Evolutionary conservation across 2,113 vertebrate genomes (phyloP).

Genomic region (Ophthalmolycus amberensis): DNA sequence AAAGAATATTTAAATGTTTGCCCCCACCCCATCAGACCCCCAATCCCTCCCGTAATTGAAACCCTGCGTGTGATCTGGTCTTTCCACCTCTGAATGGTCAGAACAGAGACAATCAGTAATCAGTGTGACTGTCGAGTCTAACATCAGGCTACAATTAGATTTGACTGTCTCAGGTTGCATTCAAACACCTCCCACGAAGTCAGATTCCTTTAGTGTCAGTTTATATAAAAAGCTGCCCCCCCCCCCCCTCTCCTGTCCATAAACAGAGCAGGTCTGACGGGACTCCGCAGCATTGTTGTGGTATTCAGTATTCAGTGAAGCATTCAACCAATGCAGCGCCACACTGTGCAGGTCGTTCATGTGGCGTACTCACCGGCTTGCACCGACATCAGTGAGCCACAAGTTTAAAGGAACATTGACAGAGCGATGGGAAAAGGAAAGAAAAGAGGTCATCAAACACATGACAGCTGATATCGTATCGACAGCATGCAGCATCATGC

Average conservation of each 20-base stretch:
- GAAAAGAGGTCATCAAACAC: conserved; percentile 38
- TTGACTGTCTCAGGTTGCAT: not conserved
- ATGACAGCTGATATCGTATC: not conserved
- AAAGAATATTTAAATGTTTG: not conserved
- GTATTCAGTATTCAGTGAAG: not conserved
- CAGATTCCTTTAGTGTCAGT: not conserved
- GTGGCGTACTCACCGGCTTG: conserved; percentile 81
- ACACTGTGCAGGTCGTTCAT: conserved; percentile 70
- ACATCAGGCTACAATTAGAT: not conserved
- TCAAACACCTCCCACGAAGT: not conserved
- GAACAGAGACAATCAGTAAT: not conserved
- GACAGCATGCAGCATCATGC: conserved; percentile 4
- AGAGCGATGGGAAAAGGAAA: conserved; percentile 11
- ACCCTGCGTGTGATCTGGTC: not conserved
- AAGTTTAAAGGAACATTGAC: conserved; percentile 43
- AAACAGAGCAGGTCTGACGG: not conserved
- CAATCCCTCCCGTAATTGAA: not conserved
- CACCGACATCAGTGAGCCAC: conserved; percentile 61
- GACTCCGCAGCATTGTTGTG: not conserved
- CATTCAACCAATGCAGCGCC: conserved; percentile 45
- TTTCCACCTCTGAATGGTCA: not conserved
- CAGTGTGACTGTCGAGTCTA: not conserved
- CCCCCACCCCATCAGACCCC: not conserved
- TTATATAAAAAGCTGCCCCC: not conserved
- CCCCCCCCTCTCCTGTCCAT: not conserved